Evolutionary conservation across 2,888 invertebrate genomes (phyloP).

Genomic region (Sarcophaga subvicina): DNA sequence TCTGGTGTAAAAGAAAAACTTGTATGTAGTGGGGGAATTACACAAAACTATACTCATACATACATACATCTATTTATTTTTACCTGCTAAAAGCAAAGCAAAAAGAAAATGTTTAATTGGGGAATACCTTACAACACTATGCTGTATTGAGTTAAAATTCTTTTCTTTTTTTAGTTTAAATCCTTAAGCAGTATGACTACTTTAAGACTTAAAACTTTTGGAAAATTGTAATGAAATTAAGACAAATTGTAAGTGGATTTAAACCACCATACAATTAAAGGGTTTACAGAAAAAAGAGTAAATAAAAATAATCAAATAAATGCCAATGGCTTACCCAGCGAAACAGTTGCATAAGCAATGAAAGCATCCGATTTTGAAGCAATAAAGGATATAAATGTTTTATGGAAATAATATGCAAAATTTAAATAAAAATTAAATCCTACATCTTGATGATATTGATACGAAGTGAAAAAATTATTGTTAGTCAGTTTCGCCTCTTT

Average conservation of each 20-base stretch:
- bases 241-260: neutral
- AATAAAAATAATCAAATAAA: neutral
- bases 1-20: too few species aligned
- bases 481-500: too few species aligned
- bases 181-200: neutral
- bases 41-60: too few species aligned
- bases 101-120: neutral
- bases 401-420: too few species aligned
- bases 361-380: too few species aligned
- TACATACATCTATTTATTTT: neutral
- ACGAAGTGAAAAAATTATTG: too few species aligned
- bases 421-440: too few species aligned
- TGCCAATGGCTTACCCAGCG: too few species aligned
- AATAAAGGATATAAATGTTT: too few species aligned
- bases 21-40: too few species aligned
- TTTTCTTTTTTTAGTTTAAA: neutral
- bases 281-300: neutral
- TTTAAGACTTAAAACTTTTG: neutral
- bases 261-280: neutral
- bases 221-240: neutral
- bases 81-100: neutral
- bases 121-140: neutral
- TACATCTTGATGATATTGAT: too few species aligned
- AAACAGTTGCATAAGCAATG: too few species aligned
- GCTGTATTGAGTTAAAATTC: neutral